Conservation (phyloP, 2,797 vertebrate species). For the Sebastiscus tertius region DNA sequence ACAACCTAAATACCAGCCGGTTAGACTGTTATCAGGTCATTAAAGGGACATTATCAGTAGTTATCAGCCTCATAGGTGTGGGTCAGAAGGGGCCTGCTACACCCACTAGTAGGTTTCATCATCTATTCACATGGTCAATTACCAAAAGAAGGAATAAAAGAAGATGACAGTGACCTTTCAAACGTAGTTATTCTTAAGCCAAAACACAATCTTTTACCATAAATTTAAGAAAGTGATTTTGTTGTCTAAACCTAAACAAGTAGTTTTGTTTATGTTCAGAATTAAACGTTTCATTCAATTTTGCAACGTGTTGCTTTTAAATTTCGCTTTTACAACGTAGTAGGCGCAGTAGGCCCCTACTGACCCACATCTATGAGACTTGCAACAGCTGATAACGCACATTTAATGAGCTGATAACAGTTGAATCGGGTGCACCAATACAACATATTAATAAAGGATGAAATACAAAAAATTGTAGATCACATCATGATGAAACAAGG, state of each 20-base stretch:
- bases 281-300: no score
- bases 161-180: background rate
- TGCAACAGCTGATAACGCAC: background rate
- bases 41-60: background rate
- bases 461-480: background rate
- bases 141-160: background rate
- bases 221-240: fast-evolving
- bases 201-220: background rate
- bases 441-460: background rate
- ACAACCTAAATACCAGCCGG: background rate
- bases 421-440: background rate
- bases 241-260: background rate
- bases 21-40: background rate
- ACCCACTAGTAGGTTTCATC: no score
- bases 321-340: no score
- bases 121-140: no score
- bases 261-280: no score
- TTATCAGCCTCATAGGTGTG: no score
- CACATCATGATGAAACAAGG: background rate
- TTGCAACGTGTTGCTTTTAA: background rate
- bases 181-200: background rate
- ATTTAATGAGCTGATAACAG: background rate
- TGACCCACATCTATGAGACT: background rate
- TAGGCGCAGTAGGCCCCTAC: background rate
- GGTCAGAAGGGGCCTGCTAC: no score